A percentile compares a stretch with the other conserved stretches of the same genome.
These are phyloP conservation scores for Brachynemurus nebulosus DNA, from an alignment of 2,888 invertebrate genomes.

Conservation along the genomic window DNA sequence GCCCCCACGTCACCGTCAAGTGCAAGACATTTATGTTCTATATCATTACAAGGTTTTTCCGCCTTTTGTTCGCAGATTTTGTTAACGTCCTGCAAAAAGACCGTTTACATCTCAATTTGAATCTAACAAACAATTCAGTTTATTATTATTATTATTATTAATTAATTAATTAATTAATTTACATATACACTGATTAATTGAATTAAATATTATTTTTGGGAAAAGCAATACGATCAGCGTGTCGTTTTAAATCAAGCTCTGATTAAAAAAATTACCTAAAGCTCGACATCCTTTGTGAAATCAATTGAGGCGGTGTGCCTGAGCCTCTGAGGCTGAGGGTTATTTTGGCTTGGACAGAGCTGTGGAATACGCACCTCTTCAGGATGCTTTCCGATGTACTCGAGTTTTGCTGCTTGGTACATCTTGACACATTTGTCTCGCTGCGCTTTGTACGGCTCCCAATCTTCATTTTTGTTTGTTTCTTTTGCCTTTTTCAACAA, in stretches of 20 bases:
- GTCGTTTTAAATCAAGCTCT: too few species aligned
- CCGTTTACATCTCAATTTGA: constrained; percentile 17
- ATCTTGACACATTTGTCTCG: constrained; percentile 41
- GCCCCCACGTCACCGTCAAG: constrained; percentile 21
- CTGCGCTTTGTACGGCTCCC: constrained; percentile 41
- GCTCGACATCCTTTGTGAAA: constrained; percentile 33
- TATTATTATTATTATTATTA: neutral
- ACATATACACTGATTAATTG: too few species aligned
- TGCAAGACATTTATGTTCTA: constrained; percentile 9
- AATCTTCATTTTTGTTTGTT: constrained; percentile 35
- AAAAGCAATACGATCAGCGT: too few species aligned
- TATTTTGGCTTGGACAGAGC: constrained; percentile 26
- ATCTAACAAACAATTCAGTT: constrained; percentile 4
- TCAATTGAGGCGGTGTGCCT: constrained; percentile 29
- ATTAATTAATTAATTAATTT: neutral
- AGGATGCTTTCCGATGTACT: constrained; percentile 37
- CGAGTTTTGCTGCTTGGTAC: constrained; percentile 39
- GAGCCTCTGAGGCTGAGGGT: constrained; percentile 10
- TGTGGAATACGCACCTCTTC: constrained; percentile 36
- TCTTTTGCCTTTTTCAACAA: constrained; percentile 34
- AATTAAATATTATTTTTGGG: too few species aligned
- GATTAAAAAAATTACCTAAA: constrained; percentile 31
- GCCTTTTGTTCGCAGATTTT: constrained; percentile 33
- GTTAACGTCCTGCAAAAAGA: constrained; percentile 36
- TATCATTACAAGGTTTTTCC: constrained; percentile 14